Conservation (phyloP, 2,888 invertebrate species). For the Drosophila infuscata region DNA sequence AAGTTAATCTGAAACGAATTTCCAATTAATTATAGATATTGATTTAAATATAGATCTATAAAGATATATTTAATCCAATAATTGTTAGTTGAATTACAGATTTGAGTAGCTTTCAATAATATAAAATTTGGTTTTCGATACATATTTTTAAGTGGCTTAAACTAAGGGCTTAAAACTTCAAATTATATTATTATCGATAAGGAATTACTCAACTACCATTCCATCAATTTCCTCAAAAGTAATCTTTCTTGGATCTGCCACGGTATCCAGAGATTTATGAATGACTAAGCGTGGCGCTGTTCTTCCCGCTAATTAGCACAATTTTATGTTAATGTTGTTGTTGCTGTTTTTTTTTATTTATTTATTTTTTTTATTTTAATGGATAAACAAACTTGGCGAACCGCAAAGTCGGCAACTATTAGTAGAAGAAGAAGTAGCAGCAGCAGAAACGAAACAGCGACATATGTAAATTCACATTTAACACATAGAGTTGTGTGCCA, state of each 20-base stretch:
- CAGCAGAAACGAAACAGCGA: slow-evolving; percentile 30
- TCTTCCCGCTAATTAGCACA: slow-evolving; percentile 67
- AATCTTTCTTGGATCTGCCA: slow-evolving; percentile 9
- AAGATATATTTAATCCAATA: no score
- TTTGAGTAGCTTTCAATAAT: background rate
- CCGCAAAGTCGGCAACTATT: slow-evolving; percentile 48
- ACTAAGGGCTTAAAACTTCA: background rate
- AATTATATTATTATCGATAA: background rate
- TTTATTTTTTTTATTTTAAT: slow-evolving; percentile 53
- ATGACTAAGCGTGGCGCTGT: slow-evolving; percentile 54
- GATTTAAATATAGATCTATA: no score
- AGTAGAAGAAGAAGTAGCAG: background rate
- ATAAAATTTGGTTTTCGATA: background rate
- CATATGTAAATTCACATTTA: slow-evolving; percentile 66
- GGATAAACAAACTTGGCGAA: slow-evolving; percentile 72
- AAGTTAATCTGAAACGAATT: no score
- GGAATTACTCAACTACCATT: background rate
- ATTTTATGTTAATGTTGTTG: slow-evolving; percentile 39
- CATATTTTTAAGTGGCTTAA: background rate
- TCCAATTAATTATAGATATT: no score
- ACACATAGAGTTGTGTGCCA: slow-evolving; percentile 21
- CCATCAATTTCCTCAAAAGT: background rate
- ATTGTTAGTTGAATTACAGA: no score
- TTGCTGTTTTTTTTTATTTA: slow-evolving; percentile 6
- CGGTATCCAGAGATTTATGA: slow-evolving; percentile 33